Base-by-base conservation (phyloP, 2,888 invertebrate genomes). In the Sinotaia quadrata region DNA sequence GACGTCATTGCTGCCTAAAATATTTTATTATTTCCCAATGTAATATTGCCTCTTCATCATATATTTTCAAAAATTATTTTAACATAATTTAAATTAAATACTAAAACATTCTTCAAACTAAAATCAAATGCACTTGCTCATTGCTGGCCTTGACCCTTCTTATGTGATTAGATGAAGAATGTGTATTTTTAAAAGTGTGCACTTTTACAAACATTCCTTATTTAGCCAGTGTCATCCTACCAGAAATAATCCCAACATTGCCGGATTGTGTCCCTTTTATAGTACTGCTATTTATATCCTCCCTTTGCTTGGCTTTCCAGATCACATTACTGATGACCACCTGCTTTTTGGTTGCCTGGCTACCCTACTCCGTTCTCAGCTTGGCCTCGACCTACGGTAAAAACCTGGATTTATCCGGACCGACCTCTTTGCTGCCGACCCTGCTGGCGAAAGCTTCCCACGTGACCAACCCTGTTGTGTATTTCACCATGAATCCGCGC, bases 371-470 rank as follows among this genome's bases (percentile, higher is more conserved):
- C 2, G 72, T 80, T 1, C 75, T 79, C 10, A 77, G 78, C 44
- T 75, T 81, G 56, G 77, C 75, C 72, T 72, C 78, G 18, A 78
- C 81, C 18, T 81, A 81, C 62, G 2, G 66, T 5, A 60, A 57
- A 0, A 33, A n/a, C n/a, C 61, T 69, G 33, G 61, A 72, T 29
- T 52, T 69, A 12, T 15, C 24, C n/a, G 66, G 69, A 0, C 41
- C 61, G 1, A 47, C 34, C 33, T 69, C 72, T 15, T 65, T 66
- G 54, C 33, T 72, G 8, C 72, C 81, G 15, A 72, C 81, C 7
- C 47, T 81, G n/a, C 76, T 79, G 57, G 81, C 81, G n/a, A 81
- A 81, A 60, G 71, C 77, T 21, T 78, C 79, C 8, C 74, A 78
- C 18, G 73, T 73, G 29, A 74, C 74, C 70, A 79, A 81, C 69